Evolutionary conservation across 2,797 vertebrate genomes (phyloP).

Genomic region (Enteromius anoplus): DNA sequence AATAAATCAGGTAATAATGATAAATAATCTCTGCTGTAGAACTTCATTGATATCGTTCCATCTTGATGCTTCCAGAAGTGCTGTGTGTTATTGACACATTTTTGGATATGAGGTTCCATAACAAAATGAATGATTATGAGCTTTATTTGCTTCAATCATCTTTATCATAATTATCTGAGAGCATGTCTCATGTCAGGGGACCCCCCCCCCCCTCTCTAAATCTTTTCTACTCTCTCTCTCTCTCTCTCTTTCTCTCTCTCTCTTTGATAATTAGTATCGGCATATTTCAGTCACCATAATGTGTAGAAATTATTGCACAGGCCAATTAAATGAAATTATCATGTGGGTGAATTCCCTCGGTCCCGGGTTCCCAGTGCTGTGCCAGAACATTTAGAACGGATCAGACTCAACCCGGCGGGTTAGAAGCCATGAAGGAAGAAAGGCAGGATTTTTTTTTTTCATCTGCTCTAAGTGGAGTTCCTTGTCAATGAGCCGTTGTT

Average conservation of each 20-base stretch:
- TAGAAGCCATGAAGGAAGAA: slow-evolving; percentile 46
- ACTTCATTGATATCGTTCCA: background rate
- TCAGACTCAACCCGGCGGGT: slow-evolving; percentile 54
- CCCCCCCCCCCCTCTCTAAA: no score
- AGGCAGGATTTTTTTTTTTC: slow-evolving; percentile 40
- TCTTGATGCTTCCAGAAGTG: background rate
- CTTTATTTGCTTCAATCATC: background rate
- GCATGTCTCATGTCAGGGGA: background rate
- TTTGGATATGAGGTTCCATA: background rate
- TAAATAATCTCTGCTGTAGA: background rate
- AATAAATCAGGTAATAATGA: no score
- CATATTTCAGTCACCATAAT: slow-evolving; percentile 55
- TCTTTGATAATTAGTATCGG: slow-evolving; percentile 41
- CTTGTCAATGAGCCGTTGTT: slow-evolving; percentile 33
- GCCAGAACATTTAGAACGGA: slow-evolving; percentile 51
- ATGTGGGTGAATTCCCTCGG: slow-evolving; percentile 45
- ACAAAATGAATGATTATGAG: background rate
- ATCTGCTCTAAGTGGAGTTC: slow-evolving; percentile 32
- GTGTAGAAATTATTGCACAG: slow-evolving; percentile 37
- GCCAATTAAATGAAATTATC: slow-evolving; percentile 59
- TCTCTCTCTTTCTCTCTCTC: background rate
- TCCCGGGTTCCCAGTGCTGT: slow-evolving; percentile 3
- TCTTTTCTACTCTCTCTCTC: no score
- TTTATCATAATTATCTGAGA: background rate
- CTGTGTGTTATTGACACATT: background rate